Conservation (phyloP, 2,113 vertebrate genomes). For the Oreocharis arfaki region DNA sequence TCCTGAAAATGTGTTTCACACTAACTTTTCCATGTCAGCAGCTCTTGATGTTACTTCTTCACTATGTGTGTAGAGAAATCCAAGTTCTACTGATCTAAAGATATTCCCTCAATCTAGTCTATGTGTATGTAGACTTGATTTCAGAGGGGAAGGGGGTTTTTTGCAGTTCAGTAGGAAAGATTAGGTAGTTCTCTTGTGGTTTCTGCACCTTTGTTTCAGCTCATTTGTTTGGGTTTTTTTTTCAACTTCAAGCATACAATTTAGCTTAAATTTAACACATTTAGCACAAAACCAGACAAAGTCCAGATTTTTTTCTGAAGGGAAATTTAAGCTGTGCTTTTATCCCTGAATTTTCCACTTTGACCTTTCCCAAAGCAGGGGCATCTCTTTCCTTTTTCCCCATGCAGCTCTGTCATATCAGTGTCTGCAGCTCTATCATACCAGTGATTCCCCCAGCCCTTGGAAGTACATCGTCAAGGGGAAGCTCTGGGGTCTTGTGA, state of each 20-base stretch:
- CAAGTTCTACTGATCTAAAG: neutral
- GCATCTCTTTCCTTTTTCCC: neutral
- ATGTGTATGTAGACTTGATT: neutral
- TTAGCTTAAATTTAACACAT: neutral
- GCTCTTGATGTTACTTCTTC: neutral
- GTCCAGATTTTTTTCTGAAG: neutral
- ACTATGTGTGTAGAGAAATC: neutral
- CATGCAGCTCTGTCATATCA: neutral
- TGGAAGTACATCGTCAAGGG: neutral
- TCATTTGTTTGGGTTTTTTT: neutral
- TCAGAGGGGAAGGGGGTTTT: neutral
- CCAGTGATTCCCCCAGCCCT: neutral
- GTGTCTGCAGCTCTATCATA: neutral
- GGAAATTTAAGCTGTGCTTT: neutral
- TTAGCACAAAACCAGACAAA: neutral
- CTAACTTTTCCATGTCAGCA: neutral
- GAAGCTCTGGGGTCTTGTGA: neutral
- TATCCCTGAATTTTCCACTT: neutral
- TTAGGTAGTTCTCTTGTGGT: fast-evolving
- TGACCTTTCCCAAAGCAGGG: neutral
- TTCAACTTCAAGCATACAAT: neutral
- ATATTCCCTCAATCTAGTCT: neutral
- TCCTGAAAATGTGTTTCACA: neutral
- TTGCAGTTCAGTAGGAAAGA: neutral
- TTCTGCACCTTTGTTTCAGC: neutral